Evolutionary conservation across 2,797 vertebrate species (phyloP).

Genomic region (Cossypha heuglini): DNA sequence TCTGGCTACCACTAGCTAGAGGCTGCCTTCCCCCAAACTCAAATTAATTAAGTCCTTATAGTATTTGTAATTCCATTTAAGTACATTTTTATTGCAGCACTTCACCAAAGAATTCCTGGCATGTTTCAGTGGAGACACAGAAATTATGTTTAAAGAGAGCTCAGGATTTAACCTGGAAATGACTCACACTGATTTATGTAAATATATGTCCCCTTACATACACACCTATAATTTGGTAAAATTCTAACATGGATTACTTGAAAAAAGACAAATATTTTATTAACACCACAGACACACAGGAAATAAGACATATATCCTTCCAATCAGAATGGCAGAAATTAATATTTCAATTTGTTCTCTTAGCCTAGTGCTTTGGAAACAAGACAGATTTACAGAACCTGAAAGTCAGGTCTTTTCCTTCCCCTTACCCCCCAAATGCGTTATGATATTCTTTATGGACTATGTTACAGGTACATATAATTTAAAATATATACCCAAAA

Average conservation of each 20-base stretch:
- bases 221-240: background rate
- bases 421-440: background rate
- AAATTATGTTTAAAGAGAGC: background rate
- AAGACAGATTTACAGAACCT: background rate
- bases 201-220: background rate
- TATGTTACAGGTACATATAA: background rate
- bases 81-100: background rate
- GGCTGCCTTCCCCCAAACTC: background rate
- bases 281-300: background rate
- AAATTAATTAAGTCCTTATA: background rate
- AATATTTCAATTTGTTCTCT: background rate
- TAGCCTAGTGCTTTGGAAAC: background rate
- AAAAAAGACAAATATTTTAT: background rate
- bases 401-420: background rate
- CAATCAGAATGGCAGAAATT: background rate
- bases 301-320: background rate
- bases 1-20: background rate
- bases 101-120: background rate
- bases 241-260: background rate
- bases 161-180: background rate
- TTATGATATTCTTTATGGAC: background rate
- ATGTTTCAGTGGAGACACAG: background rate
- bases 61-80: background rate
- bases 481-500: background rate
- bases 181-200: background rate